phyloP scores from a whole-genome alignment of 1,140 invertebrate species.

The Zaprionus kolodkinae region DNA sequence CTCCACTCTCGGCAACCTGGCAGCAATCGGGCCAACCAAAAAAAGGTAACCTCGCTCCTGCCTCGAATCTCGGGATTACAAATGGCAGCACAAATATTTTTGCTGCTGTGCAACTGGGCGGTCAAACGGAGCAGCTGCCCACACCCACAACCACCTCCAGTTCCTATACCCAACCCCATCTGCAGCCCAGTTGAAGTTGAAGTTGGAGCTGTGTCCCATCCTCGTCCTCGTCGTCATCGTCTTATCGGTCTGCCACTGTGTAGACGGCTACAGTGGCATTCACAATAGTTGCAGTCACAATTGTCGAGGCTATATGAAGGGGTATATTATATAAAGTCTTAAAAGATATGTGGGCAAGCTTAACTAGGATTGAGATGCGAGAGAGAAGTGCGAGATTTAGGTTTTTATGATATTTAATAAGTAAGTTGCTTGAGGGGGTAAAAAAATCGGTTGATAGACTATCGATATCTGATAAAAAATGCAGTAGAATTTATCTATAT shows the following conservation, averaged over 20 bases:
- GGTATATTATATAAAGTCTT: neutral
- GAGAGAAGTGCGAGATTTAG: too few species aligned
- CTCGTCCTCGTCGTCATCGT: neutral
- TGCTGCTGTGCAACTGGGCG: slow-evolving; percentile 36
- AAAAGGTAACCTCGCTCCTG: slow-evolving; percentile 49
- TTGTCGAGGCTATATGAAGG: neutral
- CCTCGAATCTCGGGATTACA: slow-evolving; percentile 55
- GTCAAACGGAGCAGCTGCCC: too few species aligned
- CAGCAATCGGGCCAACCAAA: slow-evolving; percentile 16
- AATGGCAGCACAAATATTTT: slow-evolving; percentile 64
- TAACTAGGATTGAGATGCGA: too few species aligned
- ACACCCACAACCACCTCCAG: neutral
- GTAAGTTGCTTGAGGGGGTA: too few species aligned
- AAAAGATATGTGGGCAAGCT: neutral
- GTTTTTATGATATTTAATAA: too few species aligned
- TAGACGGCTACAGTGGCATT: neutral
- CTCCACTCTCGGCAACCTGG: slow-evolving; percentile 14
- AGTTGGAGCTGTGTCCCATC: neutral
- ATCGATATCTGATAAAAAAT: too few species aligned
- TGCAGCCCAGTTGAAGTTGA: neutral
- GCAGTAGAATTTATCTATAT: too few species aligned
- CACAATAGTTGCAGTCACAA: neutral
- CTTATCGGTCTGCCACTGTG: slow-evolving; percentile 5
- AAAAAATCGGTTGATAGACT: too few species aligned
- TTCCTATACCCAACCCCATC: neutral